Conservation (phyloP, 2,888 invertebrate species). For the Acanthosepion esculentum region DNA sequence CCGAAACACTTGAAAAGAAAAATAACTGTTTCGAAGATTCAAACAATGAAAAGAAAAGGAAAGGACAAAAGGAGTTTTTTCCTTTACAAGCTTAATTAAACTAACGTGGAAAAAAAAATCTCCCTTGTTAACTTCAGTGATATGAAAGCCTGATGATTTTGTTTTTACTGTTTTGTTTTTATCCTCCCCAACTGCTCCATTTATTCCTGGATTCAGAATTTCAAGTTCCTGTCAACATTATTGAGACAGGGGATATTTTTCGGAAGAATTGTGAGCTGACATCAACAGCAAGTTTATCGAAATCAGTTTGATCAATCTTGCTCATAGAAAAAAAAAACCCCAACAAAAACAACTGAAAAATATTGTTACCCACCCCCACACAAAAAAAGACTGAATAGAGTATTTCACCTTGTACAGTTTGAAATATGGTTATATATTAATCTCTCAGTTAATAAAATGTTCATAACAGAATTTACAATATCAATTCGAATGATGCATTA, state of each 20-base stretch:
- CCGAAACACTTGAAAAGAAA: neutral
- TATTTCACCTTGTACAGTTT: neutral
- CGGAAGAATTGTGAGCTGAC: too few relatives aligned
- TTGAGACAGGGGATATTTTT: neutral
- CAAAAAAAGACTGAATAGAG: neutral
- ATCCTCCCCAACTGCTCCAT: neutral
- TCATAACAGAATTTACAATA: neutral
- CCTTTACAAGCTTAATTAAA: neutral
- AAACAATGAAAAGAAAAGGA: neutral
- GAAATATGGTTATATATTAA: constrained; percentile 9
- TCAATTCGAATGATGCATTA: neutral
- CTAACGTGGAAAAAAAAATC: neutral
- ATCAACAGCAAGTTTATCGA: too few relatives aligned
- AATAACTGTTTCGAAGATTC: neutral
- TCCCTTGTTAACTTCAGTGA: neutral
- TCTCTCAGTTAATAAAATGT: neutral
- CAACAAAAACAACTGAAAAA: too few relatives aligned
- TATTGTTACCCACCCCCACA: too few relatives aligned
- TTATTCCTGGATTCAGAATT: neutral
- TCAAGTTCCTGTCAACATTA: neutral
- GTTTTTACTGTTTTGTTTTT: neutral
- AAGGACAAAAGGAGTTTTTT: neutral
- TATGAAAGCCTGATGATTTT: neutral
- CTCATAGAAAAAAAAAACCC: too few relatives aligned
- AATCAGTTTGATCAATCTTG: too few relatives aligned